A percentile compares a stretch with the other conserved stretches of the same genome.
Evolutionary conservation across 2,797 vertebrate genomes (phyloP).

Genomic region (Meriones psammophilus): DNA sequence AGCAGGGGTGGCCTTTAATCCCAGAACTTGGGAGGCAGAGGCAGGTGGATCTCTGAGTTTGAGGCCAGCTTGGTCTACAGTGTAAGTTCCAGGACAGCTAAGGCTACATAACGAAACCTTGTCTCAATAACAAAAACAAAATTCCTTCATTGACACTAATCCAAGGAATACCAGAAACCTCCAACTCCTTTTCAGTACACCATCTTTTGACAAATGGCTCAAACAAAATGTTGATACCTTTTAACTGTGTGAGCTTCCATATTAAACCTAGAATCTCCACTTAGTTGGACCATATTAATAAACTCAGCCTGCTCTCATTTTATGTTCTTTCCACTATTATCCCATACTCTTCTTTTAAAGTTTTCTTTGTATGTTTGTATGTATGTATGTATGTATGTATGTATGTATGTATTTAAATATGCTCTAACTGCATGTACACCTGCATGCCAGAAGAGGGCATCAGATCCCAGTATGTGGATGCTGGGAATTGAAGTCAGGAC

Average conservation of each 20-base stretch:
- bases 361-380: background rate
- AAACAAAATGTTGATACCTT: background rate
- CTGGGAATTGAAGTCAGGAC: too few species aligned
- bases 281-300: background rate
- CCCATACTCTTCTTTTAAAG: background rate
- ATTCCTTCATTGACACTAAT: background rate
- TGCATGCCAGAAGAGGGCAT: too few species aligned
- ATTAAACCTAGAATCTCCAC: background rate
- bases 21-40: background rate
- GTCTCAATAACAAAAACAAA: background rate
- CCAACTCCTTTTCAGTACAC: background rate
- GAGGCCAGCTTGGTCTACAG: background rate
- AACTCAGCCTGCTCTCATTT: background rate
- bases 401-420: background rate
- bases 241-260: background rate
- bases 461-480: too few species aligned
- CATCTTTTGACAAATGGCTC: background rate
- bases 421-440: too few species aligned
- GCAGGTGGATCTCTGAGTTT: background rate
- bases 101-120: background rate
- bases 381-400: background rate
- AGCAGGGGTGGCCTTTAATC: background rate
- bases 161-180: background rate
- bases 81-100: background rate
- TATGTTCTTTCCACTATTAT: background rate